Evolutionary conservation across 2,888 invertebrate species (phyloP), one percentile per base, ranked within the genome.

Genomic region (Dendrolimus pini): DNA sequence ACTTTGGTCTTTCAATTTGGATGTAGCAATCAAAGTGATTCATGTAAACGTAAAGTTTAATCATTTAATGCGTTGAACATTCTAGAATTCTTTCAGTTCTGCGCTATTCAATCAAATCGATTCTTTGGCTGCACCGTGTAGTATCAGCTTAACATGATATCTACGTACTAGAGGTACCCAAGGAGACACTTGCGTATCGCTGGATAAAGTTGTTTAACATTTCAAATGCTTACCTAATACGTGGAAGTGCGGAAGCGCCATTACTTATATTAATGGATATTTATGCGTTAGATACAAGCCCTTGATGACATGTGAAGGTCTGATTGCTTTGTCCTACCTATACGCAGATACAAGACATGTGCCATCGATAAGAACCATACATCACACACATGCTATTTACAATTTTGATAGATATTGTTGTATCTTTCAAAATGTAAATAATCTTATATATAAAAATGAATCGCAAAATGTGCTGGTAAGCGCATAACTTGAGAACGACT

Each of bases 161-260:
- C 6, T 6, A 30, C 30, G 3, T 30, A 30, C 30, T 47, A 12
- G 47, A 47, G 12, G 47, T 47, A 47, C 12, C 53, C 57, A 59
- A 54, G 30, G 41, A 42, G 41, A 47, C 59, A 54, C 55, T 52
- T 57, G 52, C 55, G 9, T 47, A 47, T 47, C 47, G 10, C 47
- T 47, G 3, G 47, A 12, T 47, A 47, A 57, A 42, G 57, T 58
- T 56, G 41, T 56, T 30, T 47, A 12, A 47, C 47, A 47, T 47
- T 3, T 47, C 8, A 41, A 10, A 55, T 52, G 55, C 54, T 18
- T 54, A 53, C 54, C 53, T 53, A 59, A 56, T 58, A 47, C 65
- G 60, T 62, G 63, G 69, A 66, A 63, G 61, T 71, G 65, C 80
- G 83, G 80, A 81, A 80, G 74, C 73, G 65, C 72, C 67, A 72